These are phyloP conservation scores for Chrysolina oricalcia DNA, from an alignment of 2,888 invertebrate genomes.

Conservation along the genomic window DNA sequence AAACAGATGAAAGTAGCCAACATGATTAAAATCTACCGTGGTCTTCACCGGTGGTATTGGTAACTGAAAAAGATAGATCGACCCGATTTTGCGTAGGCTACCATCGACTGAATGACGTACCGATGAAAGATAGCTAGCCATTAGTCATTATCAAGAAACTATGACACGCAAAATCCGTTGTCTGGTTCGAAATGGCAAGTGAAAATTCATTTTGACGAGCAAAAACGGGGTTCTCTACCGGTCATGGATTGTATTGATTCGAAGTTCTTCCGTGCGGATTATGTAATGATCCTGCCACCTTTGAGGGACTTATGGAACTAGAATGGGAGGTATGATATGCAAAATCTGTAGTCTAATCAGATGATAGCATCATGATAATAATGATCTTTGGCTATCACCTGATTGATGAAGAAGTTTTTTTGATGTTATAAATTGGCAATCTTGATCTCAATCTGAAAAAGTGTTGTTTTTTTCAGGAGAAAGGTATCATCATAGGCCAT, in stretches of 20 bases:
- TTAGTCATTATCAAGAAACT: slow-evolving; percentile 30
- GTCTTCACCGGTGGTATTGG: too few species aligned
- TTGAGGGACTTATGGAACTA: slow-evolving; percentile 55
- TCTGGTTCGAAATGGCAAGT: slow-evolving; percentile 45
- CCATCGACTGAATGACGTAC: slow-evolving; percentile 45
- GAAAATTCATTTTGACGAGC: slow-evolving; percentile 37
- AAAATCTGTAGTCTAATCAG: slow-evolving; percentile 52
- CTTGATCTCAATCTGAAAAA: slow-evolving; percentile 27
- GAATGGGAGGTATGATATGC: slow-evolving; percentile 45
- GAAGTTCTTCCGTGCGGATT: slow-evolving; percentile 59
- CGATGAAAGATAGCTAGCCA: slow-evolving; percentile 46
- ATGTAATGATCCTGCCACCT: slow-evolving; percentile 54
- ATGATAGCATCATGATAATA: slow-evolving; percentile 50
- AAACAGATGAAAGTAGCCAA: slow-evolving; percentile 1
- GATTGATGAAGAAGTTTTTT: slow-evolving; percentile 38
- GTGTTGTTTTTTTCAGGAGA: slow-evolving; percentile 3
- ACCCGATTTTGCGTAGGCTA: too few species aligned
- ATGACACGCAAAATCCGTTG: slow-evolving; percentile 53
- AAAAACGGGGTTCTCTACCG: slow-evolving; percentile 55
- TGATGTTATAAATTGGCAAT: neutral
- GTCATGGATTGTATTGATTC: slow-evolving; percentile 55
- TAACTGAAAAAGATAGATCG: too few species aligned
- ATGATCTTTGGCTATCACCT: slow-evolving; percentile 51
- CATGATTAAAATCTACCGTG: slow-evolving; percentile 46
- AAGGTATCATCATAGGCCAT: slow-evolving; percentile 43